Base-by-base conservation (phyloP, 1,140 invertebrate species). In the Palaemon carinicauda region DNA sequence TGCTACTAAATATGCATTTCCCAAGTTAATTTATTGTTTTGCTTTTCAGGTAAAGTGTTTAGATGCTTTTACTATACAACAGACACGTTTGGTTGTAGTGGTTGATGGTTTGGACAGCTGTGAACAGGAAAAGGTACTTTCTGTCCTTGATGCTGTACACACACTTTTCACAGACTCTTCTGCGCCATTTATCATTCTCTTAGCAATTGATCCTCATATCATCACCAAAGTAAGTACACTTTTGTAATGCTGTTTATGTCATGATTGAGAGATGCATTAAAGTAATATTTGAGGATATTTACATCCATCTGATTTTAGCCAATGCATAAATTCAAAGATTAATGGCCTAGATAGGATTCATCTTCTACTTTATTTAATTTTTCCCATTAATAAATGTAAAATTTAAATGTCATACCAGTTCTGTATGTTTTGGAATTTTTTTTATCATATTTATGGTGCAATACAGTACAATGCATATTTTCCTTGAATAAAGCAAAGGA, bases 31-130 rank as follows among this genome's bases (percentile, higher is more conserved):
- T 19, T 50, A 21, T 33, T 9, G n/a, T 24, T 14, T 41, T 69
- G 51, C 27, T 71, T 41, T 80, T 74, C 89, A 94, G 94, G 93
- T 95, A 19, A 95, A 94, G 90, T 98, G 96, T 91, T 92, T 99
- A 90, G 97, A 99, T 92, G 95, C 95, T 71, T 98, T 98, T 91
- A 97, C 95, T 56, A 94, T 94, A 15, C 96, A 97, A 91, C 97
- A 98, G 91, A 98, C 97, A 79, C 94, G 98, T 73, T 92, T 99
- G 73, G 98, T 99, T 1, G 95, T 99, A 9, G 95, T 99, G 53
- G 96, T 99, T 31, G 98, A 99, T 92, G 98, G 98, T 1, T 92
- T 99, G 88, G 98, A 99, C 92, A 98, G 96, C 91, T 99, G 98
- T 91, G 98, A 99, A 91, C 98, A 99, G 91, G 97, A 98, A 90